Base-by-base conservation (phyloP, 2,888 invertebrate species). In the Linyphia triangularis region DNA sequence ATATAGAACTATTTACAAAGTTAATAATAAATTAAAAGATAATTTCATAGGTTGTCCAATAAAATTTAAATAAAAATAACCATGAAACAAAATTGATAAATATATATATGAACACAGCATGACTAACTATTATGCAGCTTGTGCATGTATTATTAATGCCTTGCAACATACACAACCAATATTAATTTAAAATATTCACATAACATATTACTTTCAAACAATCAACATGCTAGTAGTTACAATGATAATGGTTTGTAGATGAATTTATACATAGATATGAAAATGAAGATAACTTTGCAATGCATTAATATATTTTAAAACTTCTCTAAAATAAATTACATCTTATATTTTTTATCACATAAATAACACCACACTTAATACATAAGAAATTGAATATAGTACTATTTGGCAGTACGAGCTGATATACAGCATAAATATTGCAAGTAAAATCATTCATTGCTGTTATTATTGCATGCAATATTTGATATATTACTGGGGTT, bases 31-130 rank as follows among this genome's bases (percentile, higher is more conserved):
- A 73, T 73, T 73, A 73, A 59, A 26, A 51, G 26, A 28, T 43
- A 70, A 43, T 24, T 70, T 69, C 51, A 26, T 40, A 22, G 30
- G 59, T 43, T 19, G 22, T 51, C n/a, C 30, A 59, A 73, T 30
- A 73, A 73, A 73, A 43, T 73, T 57, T 73, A 19, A 73, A 73
- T 73, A 73, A 73, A 72, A 73, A 59, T 59, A 73, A 9, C 59
- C 22, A 57, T 59, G 57, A 73, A 73, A 59, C 59, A 73, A 73
- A 73, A n/a, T 57, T 73, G 57, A 24, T 30, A 22, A 30, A 73
- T 26, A 59, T 57, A 13, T 40, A 73, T 30, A 59, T 73, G 73
- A 59, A 73, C 59, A 73, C 73, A 73, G 28, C 75, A 59, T 61
- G 70, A 70, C 70, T 69, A 69, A 69, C 67, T 28, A n/a, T 51